Evolutionary conservation across 2,888 invertebrate species (phyloP).

Genomic region (Tanypteryx hageni): DNA sequence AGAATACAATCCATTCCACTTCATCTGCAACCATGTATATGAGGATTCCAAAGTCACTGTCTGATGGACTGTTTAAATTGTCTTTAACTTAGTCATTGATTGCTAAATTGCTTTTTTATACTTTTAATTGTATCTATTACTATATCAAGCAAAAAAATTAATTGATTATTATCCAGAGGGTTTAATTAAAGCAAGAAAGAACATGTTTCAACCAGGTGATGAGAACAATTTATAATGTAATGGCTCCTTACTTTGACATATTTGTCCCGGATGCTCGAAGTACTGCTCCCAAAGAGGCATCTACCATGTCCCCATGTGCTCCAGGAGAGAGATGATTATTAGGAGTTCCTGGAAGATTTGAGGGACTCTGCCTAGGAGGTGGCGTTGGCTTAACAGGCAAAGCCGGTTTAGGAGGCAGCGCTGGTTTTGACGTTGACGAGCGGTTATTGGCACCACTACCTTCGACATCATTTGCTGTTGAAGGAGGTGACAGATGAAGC

Average conservation of each 20-base stretch:
- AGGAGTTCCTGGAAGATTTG: neutral
- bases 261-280: conserved; percentile 1
- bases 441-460: conserved; percentile 34
- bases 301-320: conserved; percentile 41
- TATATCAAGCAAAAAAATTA: no score
- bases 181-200: no score
- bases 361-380: conserved; percentile 76
- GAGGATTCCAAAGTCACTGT: no score
- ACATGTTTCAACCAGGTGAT: no score
- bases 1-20: no score
- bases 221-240: no score
- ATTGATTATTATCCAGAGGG: no score
- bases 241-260: conserved; percentile 33
- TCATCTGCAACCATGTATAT: no score
- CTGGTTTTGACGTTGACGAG: conserved; percentile 79
- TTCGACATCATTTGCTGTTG: conserved; percentile 64
- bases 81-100: no score
- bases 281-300: conserved; percentile 9
- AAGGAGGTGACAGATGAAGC: conserved; percentile 35
- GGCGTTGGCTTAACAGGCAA: conserved; percentile 77
- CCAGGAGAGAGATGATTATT: neutral
- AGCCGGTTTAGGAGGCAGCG: conserved; percentile 89
- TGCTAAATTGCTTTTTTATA: no score
- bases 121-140: no score
- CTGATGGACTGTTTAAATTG: no score